phyloP scores from a whole-genome alignment of 2,113 vertebrate genomes.

The Argyrosomus japonicus region DNA sequence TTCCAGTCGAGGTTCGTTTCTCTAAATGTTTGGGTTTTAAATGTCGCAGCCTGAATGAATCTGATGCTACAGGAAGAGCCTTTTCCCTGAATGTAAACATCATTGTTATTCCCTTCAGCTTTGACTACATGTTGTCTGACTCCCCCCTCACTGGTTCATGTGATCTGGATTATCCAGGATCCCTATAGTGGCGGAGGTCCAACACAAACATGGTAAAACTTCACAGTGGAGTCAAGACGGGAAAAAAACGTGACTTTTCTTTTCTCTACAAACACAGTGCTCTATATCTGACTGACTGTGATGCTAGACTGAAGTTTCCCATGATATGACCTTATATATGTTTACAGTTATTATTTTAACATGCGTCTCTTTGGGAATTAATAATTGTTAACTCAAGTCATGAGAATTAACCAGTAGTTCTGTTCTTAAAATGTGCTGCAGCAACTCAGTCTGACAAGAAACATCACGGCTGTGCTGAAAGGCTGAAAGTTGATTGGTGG shows the following conservation, averaged over 20 bases:
- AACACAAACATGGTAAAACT: slow-evolving; percentile 36
- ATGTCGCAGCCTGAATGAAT: neutral
- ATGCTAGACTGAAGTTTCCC: neutral
- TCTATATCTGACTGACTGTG: neutral
- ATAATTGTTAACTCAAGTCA: neutral
- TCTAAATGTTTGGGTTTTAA: slow-evolving; percentile 17
- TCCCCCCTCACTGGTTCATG: neutral
- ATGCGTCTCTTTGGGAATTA: neutral
- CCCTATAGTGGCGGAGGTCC: neutral
- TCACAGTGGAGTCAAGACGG: neutral
- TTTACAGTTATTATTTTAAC: neutral
- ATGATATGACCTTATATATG: no score
- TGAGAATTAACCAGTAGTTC: neutral
- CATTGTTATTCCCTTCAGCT: neutral
- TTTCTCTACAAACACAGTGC: neutral
- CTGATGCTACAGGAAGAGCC: neutral
- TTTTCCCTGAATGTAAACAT: slow-evolving; percentile 17
- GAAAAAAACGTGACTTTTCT: neutral
- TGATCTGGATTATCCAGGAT: slow-evolving; percentile 30
- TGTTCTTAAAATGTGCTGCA: neutral
- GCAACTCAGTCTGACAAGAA: neutral
- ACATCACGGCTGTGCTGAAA: neutral
- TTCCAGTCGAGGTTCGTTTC: neutral
- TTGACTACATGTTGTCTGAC: neutral
- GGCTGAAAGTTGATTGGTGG: neutral